phyloP scores from a whole-genome alignment of 2,888 invertebrate species.

The Fragum fragum region DNA sequence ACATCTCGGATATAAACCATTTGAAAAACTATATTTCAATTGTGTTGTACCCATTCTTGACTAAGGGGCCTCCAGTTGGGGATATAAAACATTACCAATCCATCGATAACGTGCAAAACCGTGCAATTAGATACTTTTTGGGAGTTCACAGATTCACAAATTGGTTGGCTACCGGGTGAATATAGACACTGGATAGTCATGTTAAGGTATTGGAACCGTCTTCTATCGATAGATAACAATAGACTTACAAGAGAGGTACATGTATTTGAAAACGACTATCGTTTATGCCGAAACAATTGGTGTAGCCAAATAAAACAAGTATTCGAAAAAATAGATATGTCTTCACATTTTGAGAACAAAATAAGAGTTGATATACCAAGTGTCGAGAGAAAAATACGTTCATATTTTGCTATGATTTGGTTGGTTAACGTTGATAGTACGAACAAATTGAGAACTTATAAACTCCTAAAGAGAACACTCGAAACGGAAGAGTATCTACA shows the following conservation, averaged over 20 bases:
- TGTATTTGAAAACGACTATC: conserved; percentile 31
- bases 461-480: conserved; percentile 11
- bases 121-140: conserved; percentile 48
- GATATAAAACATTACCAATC: conserved; percentile 22
- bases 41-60: conserved; percentile 36
- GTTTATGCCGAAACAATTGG: conserved; percentile 21
- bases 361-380: neutral
- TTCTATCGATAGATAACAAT: conserved; percentile 24
- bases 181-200: conserved; percentile 36
- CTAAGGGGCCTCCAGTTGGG: conserved; percentile 55
- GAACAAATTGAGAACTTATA: conserved; percentile 39
- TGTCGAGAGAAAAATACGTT: neutral
- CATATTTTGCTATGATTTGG: conserved; percentile 3
- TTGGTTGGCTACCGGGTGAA: conserved; percentile 39
- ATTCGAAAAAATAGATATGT: neutral
- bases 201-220: conserved; percentile 44
- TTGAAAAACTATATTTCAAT: conserved; percentile 39
- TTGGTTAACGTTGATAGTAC: neutral
- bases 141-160: conserved; percentile 48
- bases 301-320: conserved; percentile 26
- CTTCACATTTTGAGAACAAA: conserved; percentile 1
- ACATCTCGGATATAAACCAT: conserved; percentile 45
- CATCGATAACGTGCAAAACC: conserved; percentile 36
- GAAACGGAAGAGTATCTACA: conserved; percentile 6
- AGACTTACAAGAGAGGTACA: conserved; percentile 21